Evolutionary conservation across 2,888 invertebrate genomes (phyloP), one percentile per base, ranked within the genome.

Genomic region (Phyllotreta cruciferae): DNA sequence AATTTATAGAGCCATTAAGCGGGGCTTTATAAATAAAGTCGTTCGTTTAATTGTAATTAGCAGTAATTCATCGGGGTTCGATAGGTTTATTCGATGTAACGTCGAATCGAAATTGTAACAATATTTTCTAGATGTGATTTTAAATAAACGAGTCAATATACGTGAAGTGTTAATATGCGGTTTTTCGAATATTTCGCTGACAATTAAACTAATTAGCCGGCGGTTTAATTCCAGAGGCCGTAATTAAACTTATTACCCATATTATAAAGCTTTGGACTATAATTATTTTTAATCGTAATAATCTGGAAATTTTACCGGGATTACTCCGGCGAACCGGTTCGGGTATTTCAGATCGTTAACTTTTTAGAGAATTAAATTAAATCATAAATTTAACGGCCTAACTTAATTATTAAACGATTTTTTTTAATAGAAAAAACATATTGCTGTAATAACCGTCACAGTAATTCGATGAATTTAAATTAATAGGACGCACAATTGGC

Each of bases 211-310:
- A 36, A 58, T 58, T 50, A 50, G 53, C 45, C 47, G 39, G 41
- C 60, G 36, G 36, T 44, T 38, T 53, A 24, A 24, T 24, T 24
- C 24, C 45, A 14, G 60, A 45, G 38, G 36, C 9, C 44, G 38
- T 53, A 53, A 53, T 53, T 42, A 14, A 54, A 44, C 36, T 42
- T 56, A 36, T 56, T 42, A 56, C 42, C 44, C 38, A 56, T 56
- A 56, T 56, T 61, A 66, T 60, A 38, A 58, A 61, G 62, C 56
- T 36, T 55, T 49, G 49, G 56, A 56, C 38, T 38, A 34, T 47
- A 50, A 68, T 66, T 64, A 68, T 68, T 53, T 61, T 63, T 66
- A 65, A 68, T 66, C 60, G 63, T 45, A 62, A 65, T 69, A 60
- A 65, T 66, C 63, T 60, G 13, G 56, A 61, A 63, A 66, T 66